phyloP scores from a whole-genome alignment of 2,888 invertebrate species.

The Tetanocera ferruginea region DNA sequence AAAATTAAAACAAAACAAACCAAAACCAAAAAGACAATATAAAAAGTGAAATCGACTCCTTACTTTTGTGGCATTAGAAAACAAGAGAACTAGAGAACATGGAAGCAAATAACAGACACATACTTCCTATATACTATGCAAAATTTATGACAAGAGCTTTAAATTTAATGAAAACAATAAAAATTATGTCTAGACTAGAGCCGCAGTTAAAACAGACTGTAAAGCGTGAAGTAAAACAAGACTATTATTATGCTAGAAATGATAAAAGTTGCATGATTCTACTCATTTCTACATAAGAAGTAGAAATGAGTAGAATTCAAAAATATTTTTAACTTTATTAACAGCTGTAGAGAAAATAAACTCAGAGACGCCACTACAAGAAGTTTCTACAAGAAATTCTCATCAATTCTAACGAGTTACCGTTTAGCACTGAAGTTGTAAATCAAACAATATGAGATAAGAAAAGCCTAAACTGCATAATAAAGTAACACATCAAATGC shows the following conservation, averaged over 20 bases:
- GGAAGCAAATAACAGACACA: background rate
- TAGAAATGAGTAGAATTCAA: too few relatives aligned
- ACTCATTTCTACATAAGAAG: too few relatives aligned
- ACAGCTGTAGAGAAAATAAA: background rate
- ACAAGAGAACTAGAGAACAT: background rate
- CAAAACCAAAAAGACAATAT: background rate
- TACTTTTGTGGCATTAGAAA: background rate
- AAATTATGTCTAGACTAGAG: conserved; percentile 6
- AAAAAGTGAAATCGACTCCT: conserved; percentile 26
- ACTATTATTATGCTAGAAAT: too few relatives aligned
- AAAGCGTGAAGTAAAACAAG: too few relatives aligned
- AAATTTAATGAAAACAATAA: background rate
- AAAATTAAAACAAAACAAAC: too few relatives aligned
- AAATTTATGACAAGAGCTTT: background rate
- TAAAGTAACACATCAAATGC: background rate
- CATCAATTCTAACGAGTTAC: too few relatives aligned
- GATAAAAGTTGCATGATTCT: too few relatives aligned
- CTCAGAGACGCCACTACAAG: too few relatives aligned
- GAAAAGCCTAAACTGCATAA: background rate
- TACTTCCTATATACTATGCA: conserved; percentile 16
- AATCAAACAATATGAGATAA: background rate
- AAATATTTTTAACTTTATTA: too few relatives aligned
- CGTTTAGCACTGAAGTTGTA: background rate
- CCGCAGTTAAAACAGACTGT: background rate
- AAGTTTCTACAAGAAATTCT: too few relatives aligned